Conservation (phyloP, 2,888 invertebrate genomes). For the Sphecodes monilicornis region DNA sequence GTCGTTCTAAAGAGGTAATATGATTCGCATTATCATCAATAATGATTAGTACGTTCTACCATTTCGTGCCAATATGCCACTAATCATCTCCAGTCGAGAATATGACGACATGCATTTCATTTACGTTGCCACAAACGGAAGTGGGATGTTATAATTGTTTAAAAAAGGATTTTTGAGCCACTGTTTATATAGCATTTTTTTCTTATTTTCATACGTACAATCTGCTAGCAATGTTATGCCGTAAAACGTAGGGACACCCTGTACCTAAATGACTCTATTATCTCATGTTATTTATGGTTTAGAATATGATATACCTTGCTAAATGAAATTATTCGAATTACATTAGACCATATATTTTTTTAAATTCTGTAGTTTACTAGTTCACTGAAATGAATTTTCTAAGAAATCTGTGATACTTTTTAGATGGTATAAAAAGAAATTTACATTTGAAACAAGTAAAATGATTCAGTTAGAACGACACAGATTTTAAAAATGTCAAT, state of each 20-base stretch:
- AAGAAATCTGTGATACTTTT: too few relatives aligned
- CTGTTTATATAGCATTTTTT: background rate
- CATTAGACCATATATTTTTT: background rate
- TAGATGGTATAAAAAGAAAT: too few relatives aligned
- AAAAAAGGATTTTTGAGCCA: background rate
- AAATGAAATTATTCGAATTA: too few relatives aligned
- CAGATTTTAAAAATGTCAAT: background rate
- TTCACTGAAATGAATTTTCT: too few relatives aligned
- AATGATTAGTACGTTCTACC: background rate
- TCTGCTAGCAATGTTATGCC: background rate
- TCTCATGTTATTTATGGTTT: too few relatives aligned
- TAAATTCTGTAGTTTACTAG: background rate
- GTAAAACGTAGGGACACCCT: background rate
- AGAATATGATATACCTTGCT: too few relatives aligned
- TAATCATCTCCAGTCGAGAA: background rate
- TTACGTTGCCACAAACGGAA: background rate
- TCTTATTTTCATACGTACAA: background rate
- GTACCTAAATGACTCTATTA: background rate
- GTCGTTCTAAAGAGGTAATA: background rate
- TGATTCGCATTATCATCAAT: background rate
- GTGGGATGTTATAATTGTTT: background rate
- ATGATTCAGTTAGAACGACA: background rate
- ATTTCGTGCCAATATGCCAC: background rate
- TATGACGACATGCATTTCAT: background rate
- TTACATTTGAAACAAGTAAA: too few relatives aligned